Conservation (phyloP, 2,797 vertebrate genomes). For the Neosalanx taihuensis region DNA sequence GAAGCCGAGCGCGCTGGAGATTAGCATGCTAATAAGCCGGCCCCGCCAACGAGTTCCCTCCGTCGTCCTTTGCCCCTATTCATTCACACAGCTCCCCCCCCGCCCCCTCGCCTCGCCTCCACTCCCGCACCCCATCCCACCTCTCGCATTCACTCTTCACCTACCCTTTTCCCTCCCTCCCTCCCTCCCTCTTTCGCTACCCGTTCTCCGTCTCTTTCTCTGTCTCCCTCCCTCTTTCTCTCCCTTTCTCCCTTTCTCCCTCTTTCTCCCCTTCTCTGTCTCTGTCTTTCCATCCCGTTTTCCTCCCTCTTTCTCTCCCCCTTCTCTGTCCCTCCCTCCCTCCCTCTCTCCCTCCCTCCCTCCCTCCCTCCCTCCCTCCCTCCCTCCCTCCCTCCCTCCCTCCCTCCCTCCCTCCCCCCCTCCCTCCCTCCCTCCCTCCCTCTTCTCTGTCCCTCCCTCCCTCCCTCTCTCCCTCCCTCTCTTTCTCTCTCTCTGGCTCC, state of each 20-base stretch:
- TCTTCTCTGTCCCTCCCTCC: too few species aligned
- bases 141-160: conserved; percentile 10
- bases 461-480: background rate
- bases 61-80: conserved; percentile 1
- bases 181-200: background rate
- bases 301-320: background rate
- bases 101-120: conserved; percentile 3
- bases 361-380: conserved; percentile 7
- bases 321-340: background rate
- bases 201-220: conserved; percentile 6
- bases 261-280: background rate
- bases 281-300: background rate
- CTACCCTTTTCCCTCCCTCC: background rate
- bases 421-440: background rate
- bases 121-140: background rate
- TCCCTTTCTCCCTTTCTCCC: conserved; percentile 2
- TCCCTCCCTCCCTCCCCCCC: conserved; percentile 29
- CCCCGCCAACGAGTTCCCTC: conserved; percentile 24
- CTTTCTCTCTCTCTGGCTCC: background rate
- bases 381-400: conserved; percentile 11
- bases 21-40: conserved; percentile 65
- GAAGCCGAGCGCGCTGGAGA: conserved; percentile 11
- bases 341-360: background rate
- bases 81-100: conserved; percentile 12
- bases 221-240: background rate